Percentiles rank a stretch among this genome's conserved stretches.
These are phyloP conservation scores for Microtus ochrogaster DNA, from an alignment of 2,113 vertebrate genomes.

Conservation along the genomic window DNA sequence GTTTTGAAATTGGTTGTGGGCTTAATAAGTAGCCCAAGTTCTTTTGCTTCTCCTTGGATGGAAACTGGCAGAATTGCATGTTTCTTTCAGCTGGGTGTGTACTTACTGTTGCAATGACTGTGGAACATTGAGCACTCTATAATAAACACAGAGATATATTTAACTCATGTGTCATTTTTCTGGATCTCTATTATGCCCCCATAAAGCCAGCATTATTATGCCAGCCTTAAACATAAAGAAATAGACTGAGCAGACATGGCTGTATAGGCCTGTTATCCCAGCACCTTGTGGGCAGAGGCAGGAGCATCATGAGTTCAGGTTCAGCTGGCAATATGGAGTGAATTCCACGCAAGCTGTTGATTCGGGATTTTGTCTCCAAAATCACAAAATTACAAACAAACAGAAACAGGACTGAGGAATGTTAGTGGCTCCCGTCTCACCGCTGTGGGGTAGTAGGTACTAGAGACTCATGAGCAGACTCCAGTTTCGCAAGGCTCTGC, in stretches of 20 bases:
- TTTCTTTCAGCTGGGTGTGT: neutral
- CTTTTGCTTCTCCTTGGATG: neutral
- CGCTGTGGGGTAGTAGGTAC: neutral
- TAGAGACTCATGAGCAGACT: neutral
- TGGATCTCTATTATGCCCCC: neutral
- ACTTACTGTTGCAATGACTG: neutral
- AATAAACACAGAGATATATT: neutral
- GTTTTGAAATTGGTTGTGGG: conserved; percentile 33
- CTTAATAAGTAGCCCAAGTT: conserved; percentile 22
- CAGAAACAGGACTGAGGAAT: neutral
- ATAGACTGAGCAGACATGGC: neutral
- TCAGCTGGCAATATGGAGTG: neutral
- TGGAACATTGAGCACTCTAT: neutral
- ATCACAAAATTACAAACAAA: neutral
- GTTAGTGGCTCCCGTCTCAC: neutral
- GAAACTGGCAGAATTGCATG: conserved; percentile 4
- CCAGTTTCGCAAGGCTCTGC: neutral
- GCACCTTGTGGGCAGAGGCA: neutral
- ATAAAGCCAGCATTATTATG: neutral
- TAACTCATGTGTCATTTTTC: neutral
- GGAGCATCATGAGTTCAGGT: neutral
- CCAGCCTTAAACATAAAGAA: neutral
- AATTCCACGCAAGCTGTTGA: neutral
- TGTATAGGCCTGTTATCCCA: neutral
- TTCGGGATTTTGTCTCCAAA: neutral